Base-by-base conservation (phyloP, 2,113 vertebrate species). In the Onychorhynchus coronatus region DNA sequence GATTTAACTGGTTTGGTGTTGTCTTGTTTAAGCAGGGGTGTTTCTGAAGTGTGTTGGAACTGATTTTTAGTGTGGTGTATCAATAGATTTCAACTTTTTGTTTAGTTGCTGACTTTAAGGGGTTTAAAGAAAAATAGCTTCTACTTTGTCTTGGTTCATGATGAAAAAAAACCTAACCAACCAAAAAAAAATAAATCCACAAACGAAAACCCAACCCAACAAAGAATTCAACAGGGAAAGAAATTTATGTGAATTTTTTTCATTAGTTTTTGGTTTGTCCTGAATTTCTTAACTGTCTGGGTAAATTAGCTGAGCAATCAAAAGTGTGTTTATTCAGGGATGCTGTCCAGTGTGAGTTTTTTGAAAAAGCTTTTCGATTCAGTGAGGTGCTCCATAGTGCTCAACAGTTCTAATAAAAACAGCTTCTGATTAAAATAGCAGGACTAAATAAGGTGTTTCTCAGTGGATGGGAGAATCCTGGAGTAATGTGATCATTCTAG, bases 381-480 rank as follows among this genome's bases (percentile, higher is more conserved):
- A 93, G 56, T 20, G 21, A 81, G 52, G 67, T 75, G 19, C 30
- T 80, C 25, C 21, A 63, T 39, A 72, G 28, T 84, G 52, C 68
- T 91, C 44, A 41, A 58, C 31, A 21, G 39, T 91, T 46, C 13
- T 56, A 39, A 47, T 74, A 59, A 77, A 68, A 91, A 31, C 33
- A 3, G 11, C 62, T 72, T 74, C 56, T 70, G 37, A 39, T 82
- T 22, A 58, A 41, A 89, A 56, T 18, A 85, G 44, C 14, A 27
- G 80, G 56, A 42, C 18, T 75, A 49, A 73, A 50, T 62, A 1
- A 6, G 20, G 27, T 71, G 12, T 93, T 97, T 96, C 56, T 70
- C 62, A 82, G 75, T 76, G 76, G 27, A 89, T 71, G 70, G 67
- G 68, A 93, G 91, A 96, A 88, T 56, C 73, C 88, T 62, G 85